A percentile compares a stretch with the other conserved stretches of the same genome.
These are phyloP conservation scores for Phaenicophaeus curvirostris DNA, from an alignment of 2,797 vertebrate species.

Conservation along the genomic window DNA sequence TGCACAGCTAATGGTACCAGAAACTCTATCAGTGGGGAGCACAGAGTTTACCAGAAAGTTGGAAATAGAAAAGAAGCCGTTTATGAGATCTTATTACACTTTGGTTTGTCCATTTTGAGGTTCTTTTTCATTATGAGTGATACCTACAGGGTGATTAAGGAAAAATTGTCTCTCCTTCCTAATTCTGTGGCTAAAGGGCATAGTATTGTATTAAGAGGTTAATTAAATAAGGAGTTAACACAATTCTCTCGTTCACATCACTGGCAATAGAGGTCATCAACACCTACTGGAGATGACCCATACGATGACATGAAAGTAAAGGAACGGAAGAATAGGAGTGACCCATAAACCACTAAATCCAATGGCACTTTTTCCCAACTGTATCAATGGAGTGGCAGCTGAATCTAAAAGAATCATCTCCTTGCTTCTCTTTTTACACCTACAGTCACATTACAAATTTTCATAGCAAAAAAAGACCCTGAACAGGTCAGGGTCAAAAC, in stretches of 20 bases:
- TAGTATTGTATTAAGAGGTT: not conserved
- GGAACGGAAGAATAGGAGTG: not conserved
- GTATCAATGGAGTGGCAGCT: not conserved
- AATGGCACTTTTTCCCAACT: not conserved
- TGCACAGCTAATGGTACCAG: not conserved
- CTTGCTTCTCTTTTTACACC: not conserved
- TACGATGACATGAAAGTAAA: not conserved
- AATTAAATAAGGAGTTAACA: not conserved
- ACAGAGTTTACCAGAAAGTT: not conserved
- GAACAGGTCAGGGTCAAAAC: not conserved
- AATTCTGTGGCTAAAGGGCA: not conserved
- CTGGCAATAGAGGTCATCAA: not conserved
- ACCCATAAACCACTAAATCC: not conserved
- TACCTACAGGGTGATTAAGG: not conserved
- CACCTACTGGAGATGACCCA: not conserved
- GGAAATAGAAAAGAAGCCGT: not conserved
- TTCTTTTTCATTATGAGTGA: not conserved
- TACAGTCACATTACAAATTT: not conserved
- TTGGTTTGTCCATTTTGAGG: not conserved
- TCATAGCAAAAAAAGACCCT: not conserved
- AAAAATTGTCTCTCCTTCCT: not conserved
- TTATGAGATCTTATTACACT: not conserved
- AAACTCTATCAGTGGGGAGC: not conserved
- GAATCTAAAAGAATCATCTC: not conserved
- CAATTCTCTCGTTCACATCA: not conserved